Conservation (phyloP, 2,888 invertebrate genomes). For the Agonum fuliginosum region DNA sequence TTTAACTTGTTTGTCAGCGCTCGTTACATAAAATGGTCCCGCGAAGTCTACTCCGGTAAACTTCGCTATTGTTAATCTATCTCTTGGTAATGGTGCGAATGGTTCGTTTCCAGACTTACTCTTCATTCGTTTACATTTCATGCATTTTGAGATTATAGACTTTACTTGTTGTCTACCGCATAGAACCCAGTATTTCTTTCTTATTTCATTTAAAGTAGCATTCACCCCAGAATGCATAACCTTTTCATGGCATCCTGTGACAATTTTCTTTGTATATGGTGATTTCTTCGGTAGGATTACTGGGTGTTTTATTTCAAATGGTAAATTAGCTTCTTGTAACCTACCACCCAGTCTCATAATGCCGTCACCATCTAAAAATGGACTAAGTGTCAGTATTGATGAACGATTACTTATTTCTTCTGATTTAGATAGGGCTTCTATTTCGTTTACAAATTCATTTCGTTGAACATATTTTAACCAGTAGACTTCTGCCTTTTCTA, state of each 20-base stretch:
- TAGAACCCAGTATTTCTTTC: constrained; percentile 21
- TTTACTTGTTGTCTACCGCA: constrained; percentile 14
- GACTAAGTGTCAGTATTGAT: background rate
- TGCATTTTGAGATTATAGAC: background rate
- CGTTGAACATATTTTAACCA: no score
- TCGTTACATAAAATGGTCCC: constrained; percentile 4
- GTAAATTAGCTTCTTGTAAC: background rate
- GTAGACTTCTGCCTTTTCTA: no score
- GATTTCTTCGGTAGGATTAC: constrained; percentile 6
- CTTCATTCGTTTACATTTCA: background rate
- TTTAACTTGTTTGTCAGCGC: background rate
- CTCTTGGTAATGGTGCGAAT: constrained; percentile 10
- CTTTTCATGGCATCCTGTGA: background rate
- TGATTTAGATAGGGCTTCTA: no score
- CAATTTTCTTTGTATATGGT: background rate
- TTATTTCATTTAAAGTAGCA: constrained; percentile 3
- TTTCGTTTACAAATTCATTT: no score
- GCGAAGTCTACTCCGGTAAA: background rate
- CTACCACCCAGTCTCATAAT: constrained; percentile 35
- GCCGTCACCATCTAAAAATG: background rate
- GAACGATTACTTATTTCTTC: background rate
- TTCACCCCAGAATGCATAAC: constrained; percentile 19
- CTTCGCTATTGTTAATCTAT: background rate
- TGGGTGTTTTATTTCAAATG: constrained; percentile 24
- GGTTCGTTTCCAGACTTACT: background rate